Evolutionary conservation across 2,888 invertebrate species (phyloP).

Genomic region (Acleris holmiana): DNA sequence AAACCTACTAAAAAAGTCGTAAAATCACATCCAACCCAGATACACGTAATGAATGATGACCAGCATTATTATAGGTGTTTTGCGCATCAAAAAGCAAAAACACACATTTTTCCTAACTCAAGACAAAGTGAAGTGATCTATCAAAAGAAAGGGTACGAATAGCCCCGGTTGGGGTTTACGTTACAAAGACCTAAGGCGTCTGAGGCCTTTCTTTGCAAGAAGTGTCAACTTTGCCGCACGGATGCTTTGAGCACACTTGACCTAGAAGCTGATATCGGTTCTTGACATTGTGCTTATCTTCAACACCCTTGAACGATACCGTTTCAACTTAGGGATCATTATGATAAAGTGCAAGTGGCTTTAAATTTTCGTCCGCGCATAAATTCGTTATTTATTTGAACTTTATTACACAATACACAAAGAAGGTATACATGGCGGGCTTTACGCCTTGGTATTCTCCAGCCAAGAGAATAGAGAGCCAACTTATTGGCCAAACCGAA

Average conservation of each 20-base stretch:
- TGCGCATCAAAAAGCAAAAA: constrained; percentile 31
- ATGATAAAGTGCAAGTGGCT: not conserved
- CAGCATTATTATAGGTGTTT: constrained; percentile 18
- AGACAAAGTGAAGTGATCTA: constrained; percentile 37
- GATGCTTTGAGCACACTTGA: constrained; percentile 23
- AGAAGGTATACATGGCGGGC: no score
- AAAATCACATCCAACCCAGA: constrained; percentile 5
- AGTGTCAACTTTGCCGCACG: constrained; percentile 18
- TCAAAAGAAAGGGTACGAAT: constrained; percentile 36
- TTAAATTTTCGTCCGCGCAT: not conserved
- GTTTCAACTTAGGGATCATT: constrained; percentile 3
- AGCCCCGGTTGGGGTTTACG: constrained; percentile 29
- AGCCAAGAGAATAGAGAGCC: no score
- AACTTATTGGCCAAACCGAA: no score
- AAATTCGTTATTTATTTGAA: no score
- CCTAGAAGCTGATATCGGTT: constrained; percentile 27
- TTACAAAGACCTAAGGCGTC: constrained; percentile 8
- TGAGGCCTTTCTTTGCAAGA: constrained; percentile 26
- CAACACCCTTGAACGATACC: constrained; percentile 25
- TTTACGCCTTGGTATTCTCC: no score
- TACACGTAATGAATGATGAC: constrained; percentile 21
- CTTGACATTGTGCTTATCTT: constrained; percentile 28
- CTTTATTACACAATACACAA: no score
- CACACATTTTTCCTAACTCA: constrained; percentile 31
- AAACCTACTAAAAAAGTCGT: not conserved